Base-by-base conservation (phyloP, 2,113 vertebrate genomes). In the Tragelaphus strepsiceros region DNA sequence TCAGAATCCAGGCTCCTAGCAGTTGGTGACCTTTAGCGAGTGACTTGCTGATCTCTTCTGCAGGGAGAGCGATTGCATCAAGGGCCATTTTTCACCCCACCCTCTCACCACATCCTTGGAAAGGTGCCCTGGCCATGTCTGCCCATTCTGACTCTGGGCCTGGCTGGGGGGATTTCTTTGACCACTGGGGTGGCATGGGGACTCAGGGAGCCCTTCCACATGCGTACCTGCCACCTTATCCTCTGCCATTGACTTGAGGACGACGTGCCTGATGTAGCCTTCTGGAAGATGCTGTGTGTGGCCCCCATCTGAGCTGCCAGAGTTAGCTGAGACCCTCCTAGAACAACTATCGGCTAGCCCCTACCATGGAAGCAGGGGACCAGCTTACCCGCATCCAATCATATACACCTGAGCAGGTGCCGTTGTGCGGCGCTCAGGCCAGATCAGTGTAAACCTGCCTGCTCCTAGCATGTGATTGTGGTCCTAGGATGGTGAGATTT, bases 31-130 rank as follows among this genome's bases (percentile, higher is more conserved):
- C 9, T 62, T 92, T 62, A 24, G 43, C 19, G 43, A 24, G 3
- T 93, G 35, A 32, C 30, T 15, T 14, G 0, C 62, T 43, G 15
- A 78, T 85, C 51, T 83, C 12, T 35, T 58, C 30, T 83, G 12
- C 5, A 17, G 2, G 24, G 6, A 26, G 49, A 32, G 3, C 0
- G 6, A 13, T 21, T 8, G 7, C 26, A 71, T 22, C 35, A 39
- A 24, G 8, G 43, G 5, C 35, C 24, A 9, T 49, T 80, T 59
- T 78, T 82, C 21, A 78, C 4, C 17, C 21, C 15, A 39, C 9
- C 14, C n/a, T 82, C 51, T 26, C 1, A 6, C 2, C 16, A 22
- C n/a, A 43, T 10, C 24, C 35, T 19, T n/a, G 14, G 64, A 19
- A 87, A 81, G 46, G 13, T 39, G 13, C 26, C 32, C 30, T 78